These are phyloP conservation scores for Centropus unirufus DNA, from an alignment of 2,113 vertebrate species.

Conservation along the genomic window DNA sequence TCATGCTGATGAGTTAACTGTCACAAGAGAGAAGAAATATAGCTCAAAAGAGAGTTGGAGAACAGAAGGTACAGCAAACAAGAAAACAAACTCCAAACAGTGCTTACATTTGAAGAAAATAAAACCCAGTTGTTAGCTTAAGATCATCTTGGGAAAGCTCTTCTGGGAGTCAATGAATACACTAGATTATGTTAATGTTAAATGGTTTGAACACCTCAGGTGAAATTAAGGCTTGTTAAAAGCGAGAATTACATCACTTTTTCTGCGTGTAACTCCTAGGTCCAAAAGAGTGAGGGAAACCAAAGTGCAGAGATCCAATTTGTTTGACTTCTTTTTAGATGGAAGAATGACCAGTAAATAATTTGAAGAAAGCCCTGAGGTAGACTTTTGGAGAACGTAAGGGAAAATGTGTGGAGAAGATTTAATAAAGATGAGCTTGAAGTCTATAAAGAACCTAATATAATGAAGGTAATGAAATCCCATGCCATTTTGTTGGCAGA, in stretches of 20 bases:
- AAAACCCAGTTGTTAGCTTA: neutral
- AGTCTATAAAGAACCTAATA: conserved; percentile 16
- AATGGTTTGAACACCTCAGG: neutral
- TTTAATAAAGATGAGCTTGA: conserved; percentile 33
- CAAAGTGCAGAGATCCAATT: neutral
- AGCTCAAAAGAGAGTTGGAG: neutral
- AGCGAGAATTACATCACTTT: neutral
- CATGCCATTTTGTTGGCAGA: conserved; percentile 3
- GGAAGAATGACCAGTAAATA: neutral
- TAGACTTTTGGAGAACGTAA: neutral
- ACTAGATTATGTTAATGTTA: neutral
- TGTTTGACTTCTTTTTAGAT: neutral
- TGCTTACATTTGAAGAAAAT: neutral
- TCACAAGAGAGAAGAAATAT: neutral
- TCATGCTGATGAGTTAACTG: neutral
- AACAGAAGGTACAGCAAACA: neutral
- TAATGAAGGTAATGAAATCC: conserved; percentile 29
- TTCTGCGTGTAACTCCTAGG: neutral
- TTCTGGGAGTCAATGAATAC: neutral
- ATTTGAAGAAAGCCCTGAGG: neutral
- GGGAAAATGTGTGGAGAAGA: conserved; percentile 25
- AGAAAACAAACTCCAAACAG: neutral
- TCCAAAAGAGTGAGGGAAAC: neutral
- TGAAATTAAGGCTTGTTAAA: neutral
- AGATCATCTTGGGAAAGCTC: neutral